phyloP scores from a whole-genome alignment of 1,140 invertebrate genomes.

The Drosophila orena region DNA sequence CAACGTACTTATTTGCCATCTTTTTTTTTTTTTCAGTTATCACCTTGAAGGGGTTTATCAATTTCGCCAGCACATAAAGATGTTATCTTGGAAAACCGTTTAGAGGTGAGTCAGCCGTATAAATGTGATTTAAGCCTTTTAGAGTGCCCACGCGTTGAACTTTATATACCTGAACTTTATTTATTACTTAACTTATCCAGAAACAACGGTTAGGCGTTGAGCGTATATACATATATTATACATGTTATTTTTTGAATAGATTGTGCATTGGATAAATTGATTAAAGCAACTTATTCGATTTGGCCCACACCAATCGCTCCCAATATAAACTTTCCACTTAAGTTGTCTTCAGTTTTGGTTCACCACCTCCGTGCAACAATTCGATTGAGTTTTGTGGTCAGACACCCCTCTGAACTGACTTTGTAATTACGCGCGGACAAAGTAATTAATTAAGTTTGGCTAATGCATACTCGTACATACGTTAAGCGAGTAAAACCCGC shows the following conservation, averaged over 20 bases:
- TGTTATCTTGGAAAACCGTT: conserved; percentile 23
- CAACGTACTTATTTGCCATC: background rate
- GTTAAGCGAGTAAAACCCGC: conserved; percentile 35
- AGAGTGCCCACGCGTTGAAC: no score
- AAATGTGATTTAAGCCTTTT: background rate
- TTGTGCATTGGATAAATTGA: background rate
- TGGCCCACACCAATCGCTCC: background rate
- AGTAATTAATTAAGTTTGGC: conserved; percentile 48
- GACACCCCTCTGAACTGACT: conserved; percentile 16
- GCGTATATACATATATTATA: no score
- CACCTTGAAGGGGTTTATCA: conserved; percentile 39
- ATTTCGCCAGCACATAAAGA: conserved; percentile 10
- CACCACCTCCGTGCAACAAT: conserved; percentile 16
- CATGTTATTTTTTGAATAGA: background rate
- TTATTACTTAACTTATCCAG: no score
- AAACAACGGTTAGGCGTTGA: no score
- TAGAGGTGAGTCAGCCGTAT: conserved; percentile 28
- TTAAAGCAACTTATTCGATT: background rate
- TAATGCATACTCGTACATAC: conserved; percentile 22
- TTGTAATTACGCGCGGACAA: conserved; percentile 26
- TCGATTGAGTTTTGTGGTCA: conserved; percentile 42
- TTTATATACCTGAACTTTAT: no score
- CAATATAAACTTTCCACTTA: conserved; percentile 5
- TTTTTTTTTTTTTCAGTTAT: conserved; percentile 5
- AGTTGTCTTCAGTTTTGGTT: conserved; percentile 9